Base-by-base conservation (phyloP, 2,797 vertebrate genomes). In the Pseudochaenichthys georgianus region DNA sequence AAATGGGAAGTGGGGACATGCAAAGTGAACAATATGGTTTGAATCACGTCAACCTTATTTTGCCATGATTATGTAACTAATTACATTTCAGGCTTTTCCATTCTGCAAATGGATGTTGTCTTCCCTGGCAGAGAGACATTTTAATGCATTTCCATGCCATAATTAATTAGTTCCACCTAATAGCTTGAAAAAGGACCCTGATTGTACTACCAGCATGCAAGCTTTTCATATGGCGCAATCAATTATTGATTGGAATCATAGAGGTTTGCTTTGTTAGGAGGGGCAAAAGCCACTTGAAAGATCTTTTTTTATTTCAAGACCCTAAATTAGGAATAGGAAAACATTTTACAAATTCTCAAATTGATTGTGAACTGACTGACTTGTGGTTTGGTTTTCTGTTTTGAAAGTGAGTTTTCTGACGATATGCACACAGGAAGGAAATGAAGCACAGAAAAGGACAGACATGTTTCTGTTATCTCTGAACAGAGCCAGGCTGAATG, bases 151-250 rank as follows among this genome's bases (percentile, higher is more conserved):
- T 92, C 73, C 92, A 94, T 84, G 91, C 89, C 87, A 78, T 93
- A 93, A 94, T 94, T 92, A 92, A 93, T 94, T 94, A 81, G 92
- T 94, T 93, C 89, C 89, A 89, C 84, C 86, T 89, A 86, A 93
- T 92, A 86, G 78, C 60, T 85, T 90, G 91, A 86, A 91, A 89
- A 87, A 81, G 73, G 61, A 66, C 78, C 81, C 78, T 93, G 93
- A 93, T 92, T 92, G 84, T 82, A 88, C 72, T 41, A 88, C 87
- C 80, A 90, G 85, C 78, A 84, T 82, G 73, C 77, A 84, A 73
- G 82, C 83, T 83, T 82, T 77, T 58, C 82, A 79, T 62, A 78
- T 84, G 78, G 70, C 72, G 78, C 78, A 88, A 83, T 83, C 84
- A 84, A 78, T 87, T 86, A 89, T 77, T 84, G 83, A 81, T 84